These are phyloP conservation scores for Epinephelus cyanopodus DNA, from an alignment of 2,113 vertebrate species.

Conservation along the genomic window DNA sequence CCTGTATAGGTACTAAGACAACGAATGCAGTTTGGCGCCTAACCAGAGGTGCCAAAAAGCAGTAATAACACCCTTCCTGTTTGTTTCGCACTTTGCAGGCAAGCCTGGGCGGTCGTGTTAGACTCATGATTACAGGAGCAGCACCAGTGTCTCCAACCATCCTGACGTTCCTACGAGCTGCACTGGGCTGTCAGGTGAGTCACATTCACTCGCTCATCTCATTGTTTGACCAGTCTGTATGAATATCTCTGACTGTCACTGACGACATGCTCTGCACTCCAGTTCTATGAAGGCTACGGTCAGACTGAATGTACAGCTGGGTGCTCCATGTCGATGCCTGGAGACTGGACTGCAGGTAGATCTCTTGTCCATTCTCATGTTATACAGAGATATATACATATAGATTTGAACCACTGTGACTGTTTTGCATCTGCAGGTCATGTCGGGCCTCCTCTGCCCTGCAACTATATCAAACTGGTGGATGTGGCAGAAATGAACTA, in stretches of 20 bases:
- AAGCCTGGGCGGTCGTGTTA: conserved; percentile 93
- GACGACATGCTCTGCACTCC: neutral
- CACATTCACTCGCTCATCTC: neutral
- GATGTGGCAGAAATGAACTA: conserved; percentile 99
- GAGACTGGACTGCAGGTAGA: conserved; percentile 96
- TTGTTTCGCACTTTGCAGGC: conserved; percentile 79
- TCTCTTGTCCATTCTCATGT: neutral
- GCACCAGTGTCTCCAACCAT: conserved; percentile 95
- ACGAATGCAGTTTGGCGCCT: no score
- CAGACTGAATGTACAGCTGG: conserved; percentile 98
- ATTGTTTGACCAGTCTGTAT: conserved; percentile 1
- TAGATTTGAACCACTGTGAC: neutral
- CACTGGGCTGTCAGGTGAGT: conserved; percentile 96
- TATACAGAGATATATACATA: no score
- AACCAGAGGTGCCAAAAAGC: no score
- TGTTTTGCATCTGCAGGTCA: conserved; percentile 86
- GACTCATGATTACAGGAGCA: conserved; percentile 94
- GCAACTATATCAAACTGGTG: conserved; percentile 90
- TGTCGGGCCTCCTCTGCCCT: conserved; percentile 95
- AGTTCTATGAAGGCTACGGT: conserved; percentile 99
- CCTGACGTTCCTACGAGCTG: conserved; percentile 92
- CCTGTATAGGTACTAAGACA: no score
- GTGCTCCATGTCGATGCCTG: conserved; percentile 90
- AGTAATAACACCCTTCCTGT: neutral
- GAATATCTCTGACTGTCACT: neutral